Evolutionary conservation across 2,113 vertebrate genomes (phyloP), one percentile per base, ranked within the genome.

Genomic region (Mustela nigripes): DNA sequence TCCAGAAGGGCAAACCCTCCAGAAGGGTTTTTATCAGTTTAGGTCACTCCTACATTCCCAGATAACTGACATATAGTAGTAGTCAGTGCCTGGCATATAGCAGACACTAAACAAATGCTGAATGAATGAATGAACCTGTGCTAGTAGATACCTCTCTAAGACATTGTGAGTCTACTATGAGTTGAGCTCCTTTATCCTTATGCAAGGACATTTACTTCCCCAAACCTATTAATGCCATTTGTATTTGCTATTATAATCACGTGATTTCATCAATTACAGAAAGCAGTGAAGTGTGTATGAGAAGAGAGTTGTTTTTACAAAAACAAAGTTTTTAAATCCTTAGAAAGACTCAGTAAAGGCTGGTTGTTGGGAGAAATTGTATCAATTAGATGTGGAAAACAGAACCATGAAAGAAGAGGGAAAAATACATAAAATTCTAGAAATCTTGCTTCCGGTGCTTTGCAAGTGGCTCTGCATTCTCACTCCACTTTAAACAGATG

Each of bases 351-450:
- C 33, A 19, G 14, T 91, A 87, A 89, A 12, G 22, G 33, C 42
- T 67, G 79, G 4, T 50, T 65, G 56, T 7, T 33, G 31, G 39
- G 21, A 39, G 6, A 87, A 83, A 90, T 87, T 26, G 16, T 93
- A 6, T 67, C 48, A 62, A 83, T 62, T 56, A 83, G 11, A 74
- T 56, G 4, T 88, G 45, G 28, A 18, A n/a, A 62, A 58, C 19
- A 45, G 16, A 76, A 78, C n/a, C 28, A 56, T 15, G 31, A 48
- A 95, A 84, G 21, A 94, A 89, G 14, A 14, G 2, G 39, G 73
- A 10, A 15, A 88, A 95, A 71, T 82, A 79, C 83, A 85, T 58
- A 92, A 90, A 96, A 95, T 79, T 78, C 60, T 91, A 87, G 50
- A 88, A 89, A 36, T 71, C 24, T 36, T 71, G 24, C 50, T 19